Percentiles rank a stretch among this genome's conserved stretches.
phyloP scores from a whole-genome alignment of 1,140 invertebrate genomes.

The Mesaphorura yosii region DNA sequence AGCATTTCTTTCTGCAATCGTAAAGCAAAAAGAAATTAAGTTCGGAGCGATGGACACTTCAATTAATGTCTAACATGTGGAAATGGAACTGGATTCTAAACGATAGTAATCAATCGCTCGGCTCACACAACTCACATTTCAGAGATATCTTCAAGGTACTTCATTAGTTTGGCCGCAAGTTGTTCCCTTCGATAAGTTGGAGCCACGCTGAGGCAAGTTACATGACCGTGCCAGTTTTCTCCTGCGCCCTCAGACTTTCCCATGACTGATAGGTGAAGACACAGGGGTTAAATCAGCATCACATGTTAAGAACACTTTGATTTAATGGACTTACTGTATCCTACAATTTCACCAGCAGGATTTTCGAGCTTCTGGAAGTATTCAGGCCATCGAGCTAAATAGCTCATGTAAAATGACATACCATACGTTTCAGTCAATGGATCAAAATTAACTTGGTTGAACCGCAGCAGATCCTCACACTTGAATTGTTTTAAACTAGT shows the following conservation, averaged over 20 bases:
- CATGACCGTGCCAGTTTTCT: slow-evolving; percentile 97
- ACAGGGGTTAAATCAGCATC: slow-evolving; percentile 14
- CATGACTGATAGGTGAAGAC: slow-evolving; percentile 64
- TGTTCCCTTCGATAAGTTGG: slow-evolving; percentile 83
- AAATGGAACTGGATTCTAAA: no score
- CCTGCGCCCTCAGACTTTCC: slow-evolving; percentile 92
- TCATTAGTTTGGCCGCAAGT: slow-evolving; percentile 88
- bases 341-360: slow-evolving; percentile 90
- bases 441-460: slow-evolving; percentile 94
- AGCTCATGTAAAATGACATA: slow-evolving; percentile 93
- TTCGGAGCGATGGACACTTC: not conserved
- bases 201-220: slow-evolving; percentile 93
- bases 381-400: slow-evolving; percentile 97
- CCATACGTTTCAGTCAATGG: slow-evolving; percentile 96
- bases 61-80: not conserved
- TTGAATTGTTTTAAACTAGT: slow-evolving; percentile 84
- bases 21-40: not conserved
- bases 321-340: slow-evolving; percentile 71
- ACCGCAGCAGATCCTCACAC: slow-evolving; percentile 88
- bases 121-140: slow-evolving; percentile 84
- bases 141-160: slow-evolving; percentile 84
- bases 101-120: no score
- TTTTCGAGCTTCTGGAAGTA: slow-evolving; percentile 95
- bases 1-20: slow-evolving; percentile 74
- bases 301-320: not conserved